These are phyloP conservation scores for Cryptotis parvus DNA, from an alignment of 2,113 vertebrate species.

Conservation along the genomic window DNA sequence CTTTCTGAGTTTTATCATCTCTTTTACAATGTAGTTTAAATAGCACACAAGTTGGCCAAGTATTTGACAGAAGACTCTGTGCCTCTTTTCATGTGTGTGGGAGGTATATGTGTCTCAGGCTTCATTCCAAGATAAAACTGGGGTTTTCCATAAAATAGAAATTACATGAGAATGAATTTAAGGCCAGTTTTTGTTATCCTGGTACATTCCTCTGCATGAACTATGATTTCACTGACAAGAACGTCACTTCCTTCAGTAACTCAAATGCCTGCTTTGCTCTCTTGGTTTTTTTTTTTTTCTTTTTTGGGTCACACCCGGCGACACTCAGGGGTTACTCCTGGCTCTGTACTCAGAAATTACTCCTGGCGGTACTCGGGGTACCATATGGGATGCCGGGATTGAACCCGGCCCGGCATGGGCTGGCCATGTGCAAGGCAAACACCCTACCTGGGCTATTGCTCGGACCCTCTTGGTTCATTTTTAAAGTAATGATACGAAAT, in stretches of 20 bases:
- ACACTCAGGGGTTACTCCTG: no score
- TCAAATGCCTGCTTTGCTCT: slow-evolving; percentile 20
- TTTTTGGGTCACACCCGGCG: no score
- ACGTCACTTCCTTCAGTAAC: background rate
- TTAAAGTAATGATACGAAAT: no score
- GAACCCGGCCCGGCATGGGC: no score
- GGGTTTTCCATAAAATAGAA: background rate
- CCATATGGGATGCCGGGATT: no score
- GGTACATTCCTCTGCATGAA: background rate
- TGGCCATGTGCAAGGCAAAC: no score
- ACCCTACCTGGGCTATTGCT: no score
- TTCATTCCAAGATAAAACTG: background rate
- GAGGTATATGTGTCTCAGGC: background rate
- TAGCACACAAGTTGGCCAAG: background rate
- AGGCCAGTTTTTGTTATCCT: background rate
- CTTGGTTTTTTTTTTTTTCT: background rate
- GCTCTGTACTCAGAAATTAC: no score
- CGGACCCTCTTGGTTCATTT: no score
- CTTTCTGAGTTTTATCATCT: background rate
- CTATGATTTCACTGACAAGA: background rate
- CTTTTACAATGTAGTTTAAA: slow-evolving; percentile 11
- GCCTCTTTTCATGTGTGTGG: background rate
- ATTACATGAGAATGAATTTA: background rate
- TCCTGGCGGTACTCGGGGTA: no score
- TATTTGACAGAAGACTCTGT: background rate